phyloP scores from a whole-genome alignment of 2,888 invertebrate species.

The Nymphalis polychloros region DNA sequence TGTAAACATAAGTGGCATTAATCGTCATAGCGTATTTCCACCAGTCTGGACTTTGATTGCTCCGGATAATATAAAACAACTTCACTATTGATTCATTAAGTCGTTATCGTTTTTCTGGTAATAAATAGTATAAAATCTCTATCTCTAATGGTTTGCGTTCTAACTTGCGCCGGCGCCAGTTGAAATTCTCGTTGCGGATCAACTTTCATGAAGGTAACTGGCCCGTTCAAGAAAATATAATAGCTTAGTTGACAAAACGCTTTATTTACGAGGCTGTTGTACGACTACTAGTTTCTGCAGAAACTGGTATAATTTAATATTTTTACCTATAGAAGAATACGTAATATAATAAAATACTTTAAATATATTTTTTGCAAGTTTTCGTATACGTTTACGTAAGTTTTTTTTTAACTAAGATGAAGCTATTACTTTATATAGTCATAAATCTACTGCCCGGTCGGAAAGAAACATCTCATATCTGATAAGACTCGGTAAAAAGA shows the following conservation, averaged over 20 bases:
- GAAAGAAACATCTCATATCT: no score
- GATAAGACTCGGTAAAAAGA: no score
- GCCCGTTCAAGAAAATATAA: conserved; percentile 59
- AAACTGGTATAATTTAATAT: conserved; percentile 7
- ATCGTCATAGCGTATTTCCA: background rate
- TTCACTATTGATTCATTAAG: conserved; percentile 21
- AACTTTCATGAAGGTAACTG: conserved; percentile 78
- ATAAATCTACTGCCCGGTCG: no score
- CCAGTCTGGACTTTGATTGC: background rate
- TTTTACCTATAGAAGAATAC: background rate
- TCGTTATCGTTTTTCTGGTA: conserved; percentile 26
- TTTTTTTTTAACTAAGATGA: no score
- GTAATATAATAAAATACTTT: background rate
- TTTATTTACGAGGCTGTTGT: conserved; percentile 26
- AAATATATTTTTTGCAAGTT: background rate
- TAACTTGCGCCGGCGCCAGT: conserved; percentile 61
- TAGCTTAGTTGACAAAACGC: conserved; percentile 37
- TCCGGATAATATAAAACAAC: conserved; percentile 21
- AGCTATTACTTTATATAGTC: no score
- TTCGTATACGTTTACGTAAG: background rate
- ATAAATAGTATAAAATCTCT: conserved; percentile 32
- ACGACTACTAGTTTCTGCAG: conserved; percentile 20
- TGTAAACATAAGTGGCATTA: background rate
- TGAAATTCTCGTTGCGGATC: conserved; percentile 69
- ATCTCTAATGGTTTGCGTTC: conserved; percentile 19